Percentiles rank a stretch among this genome's conserved stretches.
These are phyloP conservation scores for Pimpla rufipes DNA, from an alignment of 2,888 invertebrate species.

Conservation along the genomic window DNA sequence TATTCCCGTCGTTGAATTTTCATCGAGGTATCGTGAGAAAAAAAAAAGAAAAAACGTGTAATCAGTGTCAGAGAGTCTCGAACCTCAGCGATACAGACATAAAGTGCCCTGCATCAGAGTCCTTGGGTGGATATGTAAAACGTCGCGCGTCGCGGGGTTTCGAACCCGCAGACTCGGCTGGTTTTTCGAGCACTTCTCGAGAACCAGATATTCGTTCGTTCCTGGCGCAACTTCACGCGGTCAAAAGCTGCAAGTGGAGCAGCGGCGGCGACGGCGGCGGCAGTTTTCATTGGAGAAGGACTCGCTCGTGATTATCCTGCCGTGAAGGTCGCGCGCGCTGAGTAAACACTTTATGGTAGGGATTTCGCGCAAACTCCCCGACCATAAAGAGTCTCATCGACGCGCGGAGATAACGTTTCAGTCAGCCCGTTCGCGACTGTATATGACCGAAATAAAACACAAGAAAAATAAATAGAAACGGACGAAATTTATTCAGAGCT, in stretches of 20 bases:
- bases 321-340: slow-evolving; percentile 16
- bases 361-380: slow-evolving; percentile 6
- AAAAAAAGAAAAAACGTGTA: no score
- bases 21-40: background rate
- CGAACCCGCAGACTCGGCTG: background rate
- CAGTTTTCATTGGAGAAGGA: background rate
- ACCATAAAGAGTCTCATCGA: slow-evolving; percentile 33
- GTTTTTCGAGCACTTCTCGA: slow-evolving; percentile 10
- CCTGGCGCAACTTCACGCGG: background rate
- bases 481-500: background rate
- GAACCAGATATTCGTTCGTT: background rate
- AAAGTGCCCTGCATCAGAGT: background rate
- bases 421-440: background rate
- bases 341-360: slow-evolving; percentile 6
- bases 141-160: slow-evolving; percentile 15
- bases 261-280: background rate
- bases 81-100: background rate
- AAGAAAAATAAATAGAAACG: background rate
- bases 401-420: slow-evolving; percentile 2
- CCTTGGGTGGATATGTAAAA: slow-evolving; percentile 25
- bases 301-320: slow-evolving; percentile 23
- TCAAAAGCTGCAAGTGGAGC: background rate
- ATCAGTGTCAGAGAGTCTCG: no score
- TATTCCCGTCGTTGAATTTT: background rate
- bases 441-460: slow-evolving; percentile 2